Conservation (phyloP, 2,797 vertebrate species). For the Mus caroli region DNA sequence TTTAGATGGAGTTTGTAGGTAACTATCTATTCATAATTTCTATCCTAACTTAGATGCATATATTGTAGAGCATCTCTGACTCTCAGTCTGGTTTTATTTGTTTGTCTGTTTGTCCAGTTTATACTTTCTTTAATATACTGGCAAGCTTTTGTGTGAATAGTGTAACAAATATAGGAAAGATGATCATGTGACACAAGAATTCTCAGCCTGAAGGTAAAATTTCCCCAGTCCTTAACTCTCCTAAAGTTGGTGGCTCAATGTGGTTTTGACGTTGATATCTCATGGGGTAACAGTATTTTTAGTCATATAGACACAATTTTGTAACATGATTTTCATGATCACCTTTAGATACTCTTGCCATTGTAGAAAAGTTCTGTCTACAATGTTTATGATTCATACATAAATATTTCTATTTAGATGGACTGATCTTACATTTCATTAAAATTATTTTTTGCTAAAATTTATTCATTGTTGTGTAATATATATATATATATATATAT, state of each 20-base stretch:
- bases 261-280: constrained; percentile 28
- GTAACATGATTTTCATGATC: background rate
- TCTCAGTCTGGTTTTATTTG: background rate
- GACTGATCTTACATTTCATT: background rate
- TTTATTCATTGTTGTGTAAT: background rate
- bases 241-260: background rate
- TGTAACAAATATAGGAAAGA: background rate
- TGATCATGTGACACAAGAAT: background rate
- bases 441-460: background rate
- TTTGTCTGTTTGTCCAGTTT: background rate
- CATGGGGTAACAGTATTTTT: background rate
- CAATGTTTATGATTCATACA: background rate
- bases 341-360: background rate
- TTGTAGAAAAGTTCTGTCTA: background rate
- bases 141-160: background rate
- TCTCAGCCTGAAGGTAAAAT: background rate
- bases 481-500: no score
- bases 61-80: background rate
- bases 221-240: background rate
- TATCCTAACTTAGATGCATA: background rate
- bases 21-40: constrained; percentile 19
- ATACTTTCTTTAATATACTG: background rate
- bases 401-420: background rate
- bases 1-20: background rate
- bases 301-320: background rate